These are phyloP conservation scores for Anabas testudineus DNA, from an alignment of 2,797 vertebrate species.

Conservation along the genomic window DNA sequence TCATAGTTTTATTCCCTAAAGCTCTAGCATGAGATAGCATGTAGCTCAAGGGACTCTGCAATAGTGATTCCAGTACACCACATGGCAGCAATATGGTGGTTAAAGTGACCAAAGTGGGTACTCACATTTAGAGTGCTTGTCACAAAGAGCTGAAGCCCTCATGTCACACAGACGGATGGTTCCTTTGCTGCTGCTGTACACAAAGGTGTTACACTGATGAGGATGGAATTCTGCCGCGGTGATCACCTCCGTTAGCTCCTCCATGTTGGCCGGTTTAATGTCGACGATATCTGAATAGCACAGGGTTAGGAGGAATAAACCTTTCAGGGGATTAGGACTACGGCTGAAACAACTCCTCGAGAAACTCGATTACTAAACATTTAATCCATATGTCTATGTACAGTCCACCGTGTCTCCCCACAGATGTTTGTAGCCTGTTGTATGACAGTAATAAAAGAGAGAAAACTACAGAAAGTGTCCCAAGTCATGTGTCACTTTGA, in stretches of 20 bases:
- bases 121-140: conserved; percentile 96
- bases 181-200: conserved; percentile 99
- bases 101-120: not conserved
- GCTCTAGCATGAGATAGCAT: not conserved
- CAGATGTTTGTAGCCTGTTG: no score
- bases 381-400: no score
- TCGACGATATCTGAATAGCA: conserved; percentile 92
- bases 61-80: not conserved
- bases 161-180: conserved; percentile 98
- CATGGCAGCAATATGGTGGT: not conserved
- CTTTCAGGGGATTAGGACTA: not conserved
- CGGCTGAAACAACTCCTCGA: no score
- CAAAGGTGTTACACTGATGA: conserved; percentile 96
- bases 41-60: not conserved
- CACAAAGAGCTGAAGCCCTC: conserved; percentile 94
- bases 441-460: no score
- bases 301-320: conserved; percentile 76
- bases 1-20: not conserved
- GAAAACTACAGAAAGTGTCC: no score
- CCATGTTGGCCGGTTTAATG: conserved; percentile 99
- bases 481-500: no score
- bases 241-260: conserved; percentile 98
- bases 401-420: no score
- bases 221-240: conserved; percentile 98
- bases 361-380: no score